Conservation (phyloP, 2,797 vertebrate species). For the Sparus aurata region DNA sequence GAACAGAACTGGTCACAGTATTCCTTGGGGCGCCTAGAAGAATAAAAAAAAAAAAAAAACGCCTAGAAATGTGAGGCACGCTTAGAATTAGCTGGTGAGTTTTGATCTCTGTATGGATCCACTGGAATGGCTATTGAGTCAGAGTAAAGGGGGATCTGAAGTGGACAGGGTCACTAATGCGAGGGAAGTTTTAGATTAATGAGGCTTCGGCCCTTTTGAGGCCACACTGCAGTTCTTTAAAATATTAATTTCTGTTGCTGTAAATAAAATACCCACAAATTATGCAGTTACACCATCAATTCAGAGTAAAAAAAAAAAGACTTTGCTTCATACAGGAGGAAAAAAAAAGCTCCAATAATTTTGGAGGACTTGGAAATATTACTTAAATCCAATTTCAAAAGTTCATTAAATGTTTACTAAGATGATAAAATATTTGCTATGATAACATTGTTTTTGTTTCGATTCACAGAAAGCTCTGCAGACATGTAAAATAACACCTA, state of each 20-base stretch:
- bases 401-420: not conserved
- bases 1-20: slow-evolving; percentile 42
- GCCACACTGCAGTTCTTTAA: not conserved
- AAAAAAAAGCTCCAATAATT: not conserved
- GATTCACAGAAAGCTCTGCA: not conserved
- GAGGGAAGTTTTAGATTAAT: slow-evolving; percentile 55
- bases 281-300: not conserved
- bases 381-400: not conserved
- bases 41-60: slow-evolving; percentile 35
- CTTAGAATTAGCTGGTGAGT: slow-evolving; percentile 42
- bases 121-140: slow-evolving; percentile 32
- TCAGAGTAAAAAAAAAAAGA: not conserved
- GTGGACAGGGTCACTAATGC: slow-evolving; percentile 34
- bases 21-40: not conserved
- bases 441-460: not conserved
- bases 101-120: slow-evolving; percentile 55
- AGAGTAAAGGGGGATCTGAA: slow-evolving; percentile 18
- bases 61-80: slow-evolving; percentile 16
- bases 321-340: not conserved
- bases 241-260: not conserved
- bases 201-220: slow-evolving; percentile 44
- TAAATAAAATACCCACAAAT: not conserved
- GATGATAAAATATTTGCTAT: not conserved
- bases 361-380: no score
- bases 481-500: not conserved